phyloP scores from a whole-genome alignment of 2,113 vertebrate species.

The Shinisaurus crocodilurus region DNA sequence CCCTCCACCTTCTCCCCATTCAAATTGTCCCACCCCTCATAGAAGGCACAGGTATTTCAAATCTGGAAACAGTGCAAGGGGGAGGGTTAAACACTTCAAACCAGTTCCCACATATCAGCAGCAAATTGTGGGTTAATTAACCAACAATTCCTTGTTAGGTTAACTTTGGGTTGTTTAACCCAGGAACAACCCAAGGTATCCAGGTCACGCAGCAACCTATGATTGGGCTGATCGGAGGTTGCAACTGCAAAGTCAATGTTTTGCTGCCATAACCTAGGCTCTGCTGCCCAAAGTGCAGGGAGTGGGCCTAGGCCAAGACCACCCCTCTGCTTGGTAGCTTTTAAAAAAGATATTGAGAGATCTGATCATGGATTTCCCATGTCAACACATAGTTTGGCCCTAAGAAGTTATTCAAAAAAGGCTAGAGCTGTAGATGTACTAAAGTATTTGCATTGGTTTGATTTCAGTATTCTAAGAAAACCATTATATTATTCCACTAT shows the following conservation, averaged over 20 bases:
- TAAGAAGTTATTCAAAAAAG: background rate
- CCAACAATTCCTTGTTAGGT: too few relatives aligned
- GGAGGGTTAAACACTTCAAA: background rate
- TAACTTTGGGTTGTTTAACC: too few relatives aligned
- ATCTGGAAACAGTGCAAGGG: background rate
- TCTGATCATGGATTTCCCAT: background rate
- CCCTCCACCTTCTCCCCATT: background rate
- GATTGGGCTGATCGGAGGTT: too few relatives aligned
- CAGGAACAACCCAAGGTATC: too few relatives aligned
- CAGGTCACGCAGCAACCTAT: too few relatives aligned
- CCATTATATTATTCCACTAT: background rate
- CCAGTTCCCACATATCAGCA: too few relatives aligned
- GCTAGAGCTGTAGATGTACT: background rate
- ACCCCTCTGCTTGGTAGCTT: background rate
- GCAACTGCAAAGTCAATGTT: too few relatives aligned
- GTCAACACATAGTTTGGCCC: background rate
- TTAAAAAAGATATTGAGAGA: background rate
- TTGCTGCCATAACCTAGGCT: too few relatives aligned
- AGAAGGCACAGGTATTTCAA: background rate
- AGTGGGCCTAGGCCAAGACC: too few relatives aligned
- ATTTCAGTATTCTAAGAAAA: background rate
- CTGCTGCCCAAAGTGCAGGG: too few relatives aligned
- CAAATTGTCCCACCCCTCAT: background rate
- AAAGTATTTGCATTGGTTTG: background rate
- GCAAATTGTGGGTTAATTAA: too few relatives aligned